Base-by-base conservation (phyloP, 2,113 vertebrate species). In the Piprites chloris region DNA sequence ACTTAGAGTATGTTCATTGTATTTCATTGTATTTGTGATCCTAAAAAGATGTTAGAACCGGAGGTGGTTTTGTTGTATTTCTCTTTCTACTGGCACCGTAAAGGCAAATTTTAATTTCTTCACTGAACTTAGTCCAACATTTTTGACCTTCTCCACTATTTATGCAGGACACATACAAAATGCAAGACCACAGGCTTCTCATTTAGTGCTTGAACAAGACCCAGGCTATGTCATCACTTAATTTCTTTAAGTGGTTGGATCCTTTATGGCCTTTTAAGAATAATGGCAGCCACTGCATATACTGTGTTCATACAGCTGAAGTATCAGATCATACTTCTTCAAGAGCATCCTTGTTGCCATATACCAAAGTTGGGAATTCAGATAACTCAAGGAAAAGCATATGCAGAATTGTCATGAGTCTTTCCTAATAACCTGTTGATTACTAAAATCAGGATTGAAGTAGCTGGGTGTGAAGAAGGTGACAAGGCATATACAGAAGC, bases 211-310 rank as follows among this genome's bases (percentile, higher is more conserved):
- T 94, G 85, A 92, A 90, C 49, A 80, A 22, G 21, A 90, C 75
- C 90, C 89, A 89, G 72, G 17, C 49, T 58, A n/a, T 58, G 46
- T 44, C 71, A 78, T 44, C 71, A 78, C 76, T 89, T 95, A 87
- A 91, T 96, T 94, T 93, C 82, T 91, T 35, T 96, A 88, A 96
- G 95, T 94, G 63, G 23, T 33, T 91, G 78, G 63, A 67, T 80
- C 46, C 55, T 83, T 94, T 77, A 77, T 5, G 37, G 62, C 50
- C 71, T 85, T 94, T 93, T 76, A 76, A 95, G 81, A 69, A 65
- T 56, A 73, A 49, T 41, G 27, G 61, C 28, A 66, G 22, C 44
- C 80, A 30, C n/a, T 50, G 30, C 52, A 46, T 50, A 39, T 62
- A 33, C 59, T 93, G 53, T 62, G 35, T 35, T 77, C 65, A 74